Evolutionary conservation across 2,888 invertebrate species (phyloP).

Genomic region (Chrysopilus asiliformis): DNA sequence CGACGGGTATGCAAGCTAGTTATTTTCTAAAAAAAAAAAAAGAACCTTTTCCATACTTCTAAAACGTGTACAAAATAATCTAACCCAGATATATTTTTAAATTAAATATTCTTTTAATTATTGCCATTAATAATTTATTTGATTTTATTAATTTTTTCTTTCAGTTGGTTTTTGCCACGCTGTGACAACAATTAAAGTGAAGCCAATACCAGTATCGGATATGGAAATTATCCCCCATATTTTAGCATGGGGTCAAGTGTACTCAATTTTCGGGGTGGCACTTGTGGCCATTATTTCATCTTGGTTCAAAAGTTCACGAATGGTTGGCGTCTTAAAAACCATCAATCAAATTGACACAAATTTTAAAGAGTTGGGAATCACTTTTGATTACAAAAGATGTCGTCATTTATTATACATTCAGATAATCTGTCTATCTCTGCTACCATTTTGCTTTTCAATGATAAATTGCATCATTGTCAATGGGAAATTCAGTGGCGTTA

Average conservation of each 20-base stretch:
- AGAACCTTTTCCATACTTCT: too few species aligned
- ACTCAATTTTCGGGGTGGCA: slow-evolving; percentile 19
- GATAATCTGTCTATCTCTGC: slow-evolving; percentile 14
- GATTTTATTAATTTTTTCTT: too few species aligned
- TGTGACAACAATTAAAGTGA: not conserved
- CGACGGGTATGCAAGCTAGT: too few species aligned
- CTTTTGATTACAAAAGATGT: slow-evolving; percentile 15
- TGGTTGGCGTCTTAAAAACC: slow-evolving; percentile 15
- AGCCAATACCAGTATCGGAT: not conserved
- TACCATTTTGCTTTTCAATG: slow-evolving; percentile 22
- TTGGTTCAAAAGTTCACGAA: slow-evolving; percentile 18
- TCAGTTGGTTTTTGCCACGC: too few species aligned
- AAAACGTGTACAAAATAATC: too few species aligned
- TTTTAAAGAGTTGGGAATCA: slow-evolving; percentile 14
- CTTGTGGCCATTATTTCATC: slow-evolving; percentile 17
- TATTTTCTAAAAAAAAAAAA: too few species aligned
- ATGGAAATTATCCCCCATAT: slow-evolving; percentile 16
- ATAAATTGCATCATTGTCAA: slow-evolving; percentile 23
- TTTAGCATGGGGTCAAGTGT: slow-evolving; percentile 22
- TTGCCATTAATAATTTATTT: too few species aligned
- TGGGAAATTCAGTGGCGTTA: not conserved
- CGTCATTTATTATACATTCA: slow-evolving; percentile 17
- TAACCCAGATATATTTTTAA: too few species aligned
- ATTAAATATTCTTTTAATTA: too few species aligned
- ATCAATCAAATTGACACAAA: slow-evolving; percentile 19